A percentile compares a stretch with the other conserved stretches of the same genome.
Evolutionary conservation across 2,888 invertebrate genomes (phyloP).

Genomic region (Prosapia bicincta): DNA sequence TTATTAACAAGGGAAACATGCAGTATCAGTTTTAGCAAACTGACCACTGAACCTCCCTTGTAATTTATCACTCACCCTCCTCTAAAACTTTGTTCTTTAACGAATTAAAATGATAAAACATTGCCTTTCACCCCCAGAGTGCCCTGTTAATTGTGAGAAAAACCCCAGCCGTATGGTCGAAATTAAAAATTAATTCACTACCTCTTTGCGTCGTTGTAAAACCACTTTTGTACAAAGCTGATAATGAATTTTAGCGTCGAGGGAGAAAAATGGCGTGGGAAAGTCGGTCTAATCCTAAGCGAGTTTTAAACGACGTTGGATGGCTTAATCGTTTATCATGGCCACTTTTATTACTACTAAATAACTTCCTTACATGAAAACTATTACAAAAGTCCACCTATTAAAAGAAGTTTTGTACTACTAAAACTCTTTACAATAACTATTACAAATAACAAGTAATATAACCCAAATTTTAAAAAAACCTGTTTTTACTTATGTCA

Average conservation of each 20-base stretch:
- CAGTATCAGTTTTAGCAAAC: conserved; percentile 27
- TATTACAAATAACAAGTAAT: too few species aligned
- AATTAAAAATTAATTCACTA: conserved; percentile 30
- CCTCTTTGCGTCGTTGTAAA: conserved; percentile 2
- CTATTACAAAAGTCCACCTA: too few species aligned
- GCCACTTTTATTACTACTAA: too few species aligned
- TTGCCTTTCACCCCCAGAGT: conserved; percentile 2
- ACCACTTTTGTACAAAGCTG: conserved; percentile 5
- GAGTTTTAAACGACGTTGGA: background rate
- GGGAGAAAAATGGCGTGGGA: conserved; percentile 10
- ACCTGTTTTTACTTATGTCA: too few species aligned
- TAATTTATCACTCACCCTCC: conserved; percentile 19
- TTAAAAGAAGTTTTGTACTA: too few species aligned
- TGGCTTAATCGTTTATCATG: background rate
- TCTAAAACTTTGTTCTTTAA: conserved; percentile 12
- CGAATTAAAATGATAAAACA: conserved; percentile 32
- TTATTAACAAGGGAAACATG: conserved; percentile 13
- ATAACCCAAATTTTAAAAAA: too few species aligned
- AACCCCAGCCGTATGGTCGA: conserved; percentile 22
- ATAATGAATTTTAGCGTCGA: conserved; percentile 13
- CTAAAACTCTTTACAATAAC: too few species aligned
- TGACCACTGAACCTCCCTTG: conserved; percentile 11
- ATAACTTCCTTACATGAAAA: too few species aligned
- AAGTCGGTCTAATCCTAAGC: conserved; percentile 4
- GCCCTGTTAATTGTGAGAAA: conserved; percentile 26